These are phyloP conservation scores for Cylas formicarius DNA, from an alignment of 1,140 invertebrate species.

Conservation along the genomic window DNA sequence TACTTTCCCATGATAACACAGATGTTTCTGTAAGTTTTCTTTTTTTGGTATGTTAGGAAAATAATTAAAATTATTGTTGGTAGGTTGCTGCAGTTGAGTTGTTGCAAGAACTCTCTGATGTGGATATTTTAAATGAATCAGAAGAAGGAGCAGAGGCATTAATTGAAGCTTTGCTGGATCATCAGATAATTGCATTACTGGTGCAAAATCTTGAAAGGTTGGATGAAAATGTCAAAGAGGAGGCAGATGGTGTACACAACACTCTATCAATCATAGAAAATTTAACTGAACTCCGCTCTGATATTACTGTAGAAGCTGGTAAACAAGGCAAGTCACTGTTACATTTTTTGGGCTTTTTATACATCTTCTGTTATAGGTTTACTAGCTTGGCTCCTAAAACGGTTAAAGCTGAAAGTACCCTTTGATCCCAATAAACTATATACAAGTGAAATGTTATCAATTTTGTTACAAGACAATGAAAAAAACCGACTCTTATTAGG, in stretches of 20 bases:
- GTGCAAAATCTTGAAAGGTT: conserved; percentile 85
- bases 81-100: conserved; percentile 39
- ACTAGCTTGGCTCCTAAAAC: conserved; percentile 85
- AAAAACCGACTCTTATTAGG: conserved; percentile 76
- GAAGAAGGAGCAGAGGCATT: conserved; percentile 71
- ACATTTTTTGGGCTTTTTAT: conserved; percentile 4
- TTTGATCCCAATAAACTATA: conserved; percentile 97
- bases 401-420: conserved; percentile 72
- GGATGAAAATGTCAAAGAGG: conserved; percentile 91
- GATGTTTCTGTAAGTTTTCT: conserved; percentile 66
- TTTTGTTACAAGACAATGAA: conserved; percentile 84
- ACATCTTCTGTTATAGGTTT: conserved; percentile 47
- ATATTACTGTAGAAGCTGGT: conserved; percentile 74
- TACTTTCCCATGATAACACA: conserved; percentile 95
- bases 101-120: conserved; percentile 87
- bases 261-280: conserved; percentile 81
- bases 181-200: conserved; percentile 84
- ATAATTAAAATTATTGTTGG: conserved; percentile 1
- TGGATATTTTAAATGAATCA: conserved; percentile 90
- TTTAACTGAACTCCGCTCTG: conserved; percentile 81
- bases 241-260: conserved; percentile 94
- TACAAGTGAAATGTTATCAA: conserved; percentile 91
- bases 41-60: not conserved
- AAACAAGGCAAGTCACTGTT: conserved; percentile 56
- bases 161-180: conserved; percentile 73